These are phyloP conservation scores for Tolmerus cingulatus DNA, from an alignment of 2,888 invertebrate species.

Conservation along the genomic window DNA sequence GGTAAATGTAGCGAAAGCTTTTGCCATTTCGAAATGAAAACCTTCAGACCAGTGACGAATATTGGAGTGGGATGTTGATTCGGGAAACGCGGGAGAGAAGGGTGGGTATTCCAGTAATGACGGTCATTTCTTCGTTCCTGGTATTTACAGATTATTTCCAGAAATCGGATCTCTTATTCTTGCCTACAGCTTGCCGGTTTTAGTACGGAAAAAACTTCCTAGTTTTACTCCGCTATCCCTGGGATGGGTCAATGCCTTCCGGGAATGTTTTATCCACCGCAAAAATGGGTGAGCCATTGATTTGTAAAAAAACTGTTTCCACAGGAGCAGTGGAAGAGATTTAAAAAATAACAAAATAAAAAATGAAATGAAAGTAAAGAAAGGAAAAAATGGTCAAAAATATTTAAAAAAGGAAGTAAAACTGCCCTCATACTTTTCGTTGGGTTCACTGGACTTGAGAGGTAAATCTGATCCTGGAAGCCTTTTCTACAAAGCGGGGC, in stretches of 20 bases:
- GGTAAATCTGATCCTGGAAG: not conserved
- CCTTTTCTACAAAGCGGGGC: not conserved
- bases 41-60: not conserved
- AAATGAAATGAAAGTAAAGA: not conserved
- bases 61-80: too few species aligned
- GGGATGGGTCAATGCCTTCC: not conserved
- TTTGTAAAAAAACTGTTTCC: not conserved
- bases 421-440: not conserved
- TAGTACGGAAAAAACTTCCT: not conserved
- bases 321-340: not conserved
- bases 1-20: not conserved
- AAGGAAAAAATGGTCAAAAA: too few species aligned
- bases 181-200: not conserved
- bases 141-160: not conserved
- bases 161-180: not conserved
- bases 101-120: not conserved
- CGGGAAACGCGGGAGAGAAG: not conserved
- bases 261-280: not conserved
- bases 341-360: not conserved
- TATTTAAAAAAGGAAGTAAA: not conserved
- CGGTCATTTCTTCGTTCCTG: not conserved
- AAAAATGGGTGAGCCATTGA: not conserved
- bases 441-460: not conserved
- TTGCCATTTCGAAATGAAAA: not conserved
- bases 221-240: not conserved